These are phyloP conservation scores for Chalcosyrphus nemorum DNA, from an alignment of 2,888 invertebrate species.

Conservation along the genomic window DNA sequence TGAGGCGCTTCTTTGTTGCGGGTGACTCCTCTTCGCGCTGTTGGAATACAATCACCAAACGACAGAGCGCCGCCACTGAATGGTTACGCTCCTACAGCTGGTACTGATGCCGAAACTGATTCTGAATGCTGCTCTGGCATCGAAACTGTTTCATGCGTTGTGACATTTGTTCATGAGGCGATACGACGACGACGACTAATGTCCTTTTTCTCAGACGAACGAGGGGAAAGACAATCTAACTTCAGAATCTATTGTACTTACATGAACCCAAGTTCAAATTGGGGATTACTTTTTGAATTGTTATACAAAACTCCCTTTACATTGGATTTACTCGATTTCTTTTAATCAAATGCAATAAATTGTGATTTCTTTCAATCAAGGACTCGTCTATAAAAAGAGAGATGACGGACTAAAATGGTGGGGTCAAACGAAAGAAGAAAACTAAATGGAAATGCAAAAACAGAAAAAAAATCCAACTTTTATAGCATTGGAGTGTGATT, in stretches of 20 bases:
- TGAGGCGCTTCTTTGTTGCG: constrained; percentile 46
- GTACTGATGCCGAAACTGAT: not conserved
- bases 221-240: not conserved
- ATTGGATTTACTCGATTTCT: constrained; percentile 20
- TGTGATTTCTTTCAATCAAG: constrained; percentile 48
- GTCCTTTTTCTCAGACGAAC: constrained; percentile 6
- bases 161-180: constrained; percentile 51
- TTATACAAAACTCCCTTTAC: not conserved
- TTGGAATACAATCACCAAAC: constrained; percentile 44
- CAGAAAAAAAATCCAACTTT: not conserved
- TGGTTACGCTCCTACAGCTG: not conserved
- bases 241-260: constrained; percentile 22
- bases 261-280: constrained; percentile 38
- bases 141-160: constrained; percentile 49
- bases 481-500: constrained; percentile 47
- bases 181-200: constrained; percentile 33
- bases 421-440: not conserved
- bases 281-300: constrained; percentile 2
- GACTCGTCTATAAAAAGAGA: not conserved
- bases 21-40: constrained; percentile 46
- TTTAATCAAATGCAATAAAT: constrained; percentile 48
- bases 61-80: constrained; percentile 47
- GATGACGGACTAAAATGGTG: not conserved
- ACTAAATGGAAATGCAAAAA: constrained; percentile 16
- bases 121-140: not conserved